A percentile compares a stretch with the other conserved stretches of the same genome.
Conservation (phyloP, 2,888 invertebrate species). For the Scelioninae gen. 2 region DNA sequence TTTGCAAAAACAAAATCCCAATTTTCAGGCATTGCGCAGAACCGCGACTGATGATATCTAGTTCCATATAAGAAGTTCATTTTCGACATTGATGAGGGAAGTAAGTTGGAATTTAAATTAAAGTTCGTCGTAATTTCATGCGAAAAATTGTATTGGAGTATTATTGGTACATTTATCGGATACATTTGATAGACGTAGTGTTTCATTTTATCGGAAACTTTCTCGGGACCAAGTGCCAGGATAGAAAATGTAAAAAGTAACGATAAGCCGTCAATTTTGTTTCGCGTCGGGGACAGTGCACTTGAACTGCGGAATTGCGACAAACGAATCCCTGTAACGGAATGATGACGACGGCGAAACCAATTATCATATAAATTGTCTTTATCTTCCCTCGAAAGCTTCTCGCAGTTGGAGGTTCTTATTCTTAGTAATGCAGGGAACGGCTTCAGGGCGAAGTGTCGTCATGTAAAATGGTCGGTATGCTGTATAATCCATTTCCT, state of each 20-base stretch:
- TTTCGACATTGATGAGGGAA: too few species aligned
- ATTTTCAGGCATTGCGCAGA: too few species aligned
- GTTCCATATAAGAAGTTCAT: too few species aligned
- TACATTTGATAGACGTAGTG: neutral
- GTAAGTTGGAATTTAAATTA: too few species aligned
- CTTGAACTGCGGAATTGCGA: constrained; percentile 60
- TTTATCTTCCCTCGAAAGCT: constrained; percentile 60
- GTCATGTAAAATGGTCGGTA: constrained; percentile 60
- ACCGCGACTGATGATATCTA: too few species aligned
- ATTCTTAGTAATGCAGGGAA: constrained; percentile 52
- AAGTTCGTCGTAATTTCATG: too few species aligned
- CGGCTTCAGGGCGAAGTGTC: constrained; percentile 37
- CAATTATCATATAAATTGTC: constrained; percentile 73
- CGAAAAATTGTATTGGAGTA: too few species aligned
- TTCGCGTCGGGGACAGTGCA: constrained; percentile 49
- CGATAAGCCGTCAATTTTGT: constrained; percentile 22
- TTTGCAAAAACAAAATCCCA: too few species aligned
- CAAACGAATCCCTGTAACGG: constrained; percentile 65
- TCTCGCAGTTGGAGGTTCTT: constrained; percentile 39
- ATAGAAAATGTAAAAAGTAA: constrained; percentile 29
- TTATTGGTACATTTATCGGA: neutral
- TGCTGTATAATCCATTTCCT: constrained; percentile 59
- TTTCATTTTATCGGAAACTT: constrained; percentile 27
- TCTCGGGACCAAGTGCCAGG: constrained; percentile 3
- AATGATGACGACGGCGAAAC: constrained; percentile 63